A percentile compares a stretch with the other conserved stretches of the same genome.
phyloP scores from a whole-genome alignment of 2,888 invertebrate genomes.

The Hoplodrina ambigua region DNA sequence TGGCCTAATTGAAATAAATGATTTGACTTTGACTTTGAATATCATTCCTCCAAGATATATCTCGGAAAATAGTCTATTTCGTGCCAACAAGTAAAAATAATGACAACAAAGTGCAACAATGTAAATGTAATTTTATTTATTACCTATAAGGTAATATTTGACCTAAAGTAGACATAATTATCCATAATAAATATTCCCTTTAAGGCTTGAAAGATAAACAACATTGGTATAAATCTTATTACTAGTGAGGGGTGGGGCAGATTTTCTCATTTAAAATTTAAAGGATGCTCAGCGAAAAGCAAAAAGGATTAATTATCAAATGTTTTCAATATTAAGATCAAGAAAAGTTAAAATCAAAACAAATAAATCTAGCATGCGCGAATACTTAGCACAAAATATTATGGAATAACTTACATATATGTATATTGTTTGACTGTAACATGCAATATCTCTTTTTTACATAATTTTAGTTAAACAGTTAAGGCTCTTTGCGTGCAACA shows the following conservation, averaged over 20 bases:
- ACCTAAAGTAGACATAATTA: no score
- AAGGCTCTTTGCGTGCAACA: conserved; percentile 30
- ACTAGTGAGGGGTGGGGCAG: conserved; percentile 21
- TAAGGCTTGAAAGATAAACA: not conserved
- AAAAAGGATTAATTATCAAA: not conserved
- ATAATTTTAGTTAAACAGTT: conserved; percentile 6
- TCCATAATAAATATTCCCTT: not conserved
- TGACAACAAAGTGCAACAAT: no score
- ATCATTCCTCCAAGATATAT: not conserved
- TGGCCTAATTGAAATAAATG: no score
- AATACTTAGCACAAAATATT: conserved; percentile 54
- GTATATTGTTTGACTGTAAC: conserved; percentile 42
- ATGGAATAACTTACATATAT: conserved; percentile 18
- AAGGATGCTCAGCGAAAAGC: conserved; percentile 71
- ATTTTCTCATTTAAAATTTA: conserved; percentile 20
- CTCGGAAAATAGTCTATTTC: not conserved
- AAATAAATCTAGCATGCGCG: conserved; percentile 57
- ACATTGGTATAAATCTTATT: conserved; percentile 34
- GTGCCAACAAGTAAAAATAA: no score
- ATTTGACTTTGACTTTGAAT: no score
- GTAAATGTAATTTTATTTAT: no score
- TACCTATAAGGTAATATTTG: no score
- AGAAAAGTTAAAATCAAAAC: conserved; percentile 30
- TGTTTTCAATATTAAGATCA: conserved; percentile 12
- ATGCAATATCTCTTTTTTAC: conserved; percentile 18